A percentile compares a stretch with the other conserved stretches of the same genome.
These are phyloP conservation scores for Cotesia typhae DNA, from an alignment of 1,140 invertebrate species.

Conservation along the genomic window DNA sequence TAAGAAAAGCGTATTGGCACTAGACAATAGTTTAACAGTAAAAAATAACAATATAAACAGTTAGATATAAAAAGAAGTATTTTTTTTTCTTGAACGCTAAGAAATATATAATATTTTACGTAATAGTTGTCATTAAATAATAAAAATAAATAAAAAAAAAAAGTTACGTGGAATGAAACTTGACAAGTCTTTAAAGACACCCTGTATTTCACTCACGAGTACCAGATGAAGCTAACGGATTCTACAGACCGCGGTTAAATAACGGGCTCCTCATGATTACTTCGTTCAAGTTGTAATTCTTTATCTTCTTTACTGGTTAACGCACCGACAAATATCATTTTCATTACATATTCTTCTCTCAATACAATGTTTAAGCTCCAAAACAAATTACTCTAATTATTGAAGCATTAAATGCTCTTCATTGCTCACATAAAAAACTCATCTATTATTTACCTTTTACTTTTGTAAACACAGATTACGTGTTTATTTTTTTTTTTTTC, in stretches of 20 bases:
- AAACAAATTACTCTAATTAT: background rate
- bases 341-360: background rate
- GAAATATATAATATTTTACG: too few relatives aligned
- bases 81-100: too few relatives aligned
- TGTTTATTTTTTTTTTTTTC: too few relatives aligned
- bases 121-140: background rate
- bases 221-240: conserved; percentile 65
- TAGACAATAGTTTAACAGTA: too few relatives aligned
- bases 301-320: conserved; percentile 35
- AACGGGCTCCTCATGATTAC: conserved; percentile 59
- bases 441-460: too few relatives aligned
- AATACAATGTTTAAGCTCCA: background rate
- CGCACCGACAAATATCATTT: conserved; percentile 17
- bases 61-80: too few relatives aligned
- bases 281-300: conserved; percentile 46
- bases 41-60: too few relatives aligned
- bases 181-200: conserved; percentile 36
- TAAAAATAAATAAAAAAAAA: background rate
- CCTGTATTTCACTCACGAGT: conserved; percentile 58
- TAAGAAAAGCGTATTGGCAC: too few relatives aligned
- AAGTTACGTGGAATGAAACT: background rate
- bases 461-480: too few relatives aligned
- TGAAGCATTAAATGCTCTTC: background rate
- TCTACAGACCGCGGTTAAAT: conserved; percentile 60
- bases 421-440: background rate